Conservation (phyloP, 2,888 invertebrate species). For the Sminthurinus aureus region DNA sequence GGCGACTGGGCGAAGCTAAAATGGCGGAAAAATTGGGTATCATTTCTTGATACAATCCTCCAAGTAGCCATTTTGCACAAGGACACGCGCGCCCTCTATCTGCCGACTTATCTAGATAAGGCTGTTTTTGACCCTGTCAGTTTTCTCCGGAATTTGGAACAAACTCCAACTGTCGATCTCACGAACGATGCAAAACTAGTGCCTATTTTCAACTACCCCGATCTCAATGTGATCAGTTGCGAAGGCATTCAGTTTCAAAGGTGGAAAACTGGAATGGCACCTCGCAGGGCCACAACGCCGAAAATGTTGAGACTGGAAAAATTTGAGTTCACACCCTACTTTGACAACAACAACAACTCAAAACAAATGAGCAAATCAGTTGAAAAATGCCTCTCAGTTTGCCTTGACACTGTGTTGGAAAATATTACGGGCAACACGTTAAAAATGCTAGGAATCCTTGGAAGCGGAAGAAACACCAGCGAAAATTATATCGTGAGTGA, state of each 20-base stretch:
- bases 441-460: constrained; percentile 56
- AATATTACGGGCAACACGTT: constrained; percentile 61
- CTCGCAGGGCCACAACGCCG: constrained; percentile 68
- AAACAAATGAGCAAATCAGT: constrained; percentile 64
- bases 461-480: background rate
- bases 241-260: constrained; percentile 82
- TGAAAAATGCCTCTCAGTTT: constrained; percentile 67
- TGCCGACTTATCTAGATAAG: constrained; percentile 79
- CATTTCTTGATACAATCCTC: constrained; percentile 88
- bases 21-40: constrained; percentile 87
- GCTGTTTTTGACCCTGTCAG: constrained; percentile 71
- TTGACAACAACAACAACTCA: constrained; percentile 62
- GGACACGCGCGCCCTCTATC: constrained; percentile 73
- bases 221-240: constrained; percentile 68
- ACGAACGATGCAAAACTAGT: constrained; percentile 60
- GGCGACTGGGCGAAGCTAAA: constrained; percentile 63
- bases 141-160: constrained; percentile 13
- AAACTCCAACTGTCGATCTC: too few relatives aligned
- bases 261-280: constrained; percentile 77
- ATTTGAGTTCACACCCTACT: constrained; percentile 30
- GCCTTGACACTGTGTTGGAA: constrained; percentile 64
- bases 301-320: constrained; percentile 64
- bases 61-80: constrained; percentile 79
- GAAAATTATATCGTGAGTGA: background rate
- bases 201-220: constrained; percentile 65